Base-by-base conservation (phyloP, 1,140 invertebrate genomes). In the Triops longicaudatus region DNA sequence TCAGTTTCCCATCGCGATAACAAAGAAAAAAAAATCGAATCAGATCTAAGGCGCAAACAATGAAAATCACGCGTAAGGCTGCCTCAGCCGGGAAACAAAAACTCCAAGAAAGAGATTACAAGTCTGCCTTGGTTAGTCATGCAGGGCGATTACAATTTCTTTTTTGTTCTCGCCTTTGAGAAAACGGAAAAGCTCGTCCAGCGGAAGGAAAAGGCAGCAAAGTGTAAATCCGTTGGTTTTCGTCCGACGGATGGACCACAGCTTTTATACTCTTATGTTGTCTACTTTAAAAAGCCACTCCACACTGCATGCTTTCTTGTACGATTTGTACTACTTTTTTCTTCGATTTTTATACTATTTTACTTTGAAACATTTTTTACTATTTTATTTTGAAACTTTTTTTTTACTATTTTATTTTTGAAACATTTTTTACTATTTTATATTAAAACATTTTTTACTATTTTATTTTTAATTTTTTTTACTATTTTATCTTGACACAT, bases 171-270 rank as follows among this genome's bases (percentile, higher is more conserved):
- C 14, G 6, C 22, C 14, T 14, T 5, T 5, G 6, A 2, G 50
- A 6, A 63, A 63, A 17, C 5, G 6, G 22, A 17, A 63, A 22
- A 22, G 50, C 17, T 22, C 22, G 17, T 22, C 3, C 17, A 63
- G 17, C 50, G 50, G 50, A 63, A 63, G 50, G 50, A 63, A 63
- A 63, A 63, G 50, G 50, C 50, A 63, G 50, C 50, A 63, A 63
- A 63, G 50, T 63, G 50, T 63, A 63, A 63, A 63, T 63, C 50
- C 50, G 50, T 14, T 63, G 50, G 50, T 63, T 63, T 63, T 63
- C 17, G 7, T 37, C 31, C 31, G 50, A 63, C 14, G 50, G 50
- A 63, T 63, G 50, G 50, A 63, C 50, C 14, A n/a, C 14, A 17
- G 10, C 17, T 22, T 63, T 14, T 63, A 63, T 17, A n/a, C 50